phyloP scores from a whole-genome alignment of 2,113 vertebrate genomes.

The Ailurus styani region DNA sequence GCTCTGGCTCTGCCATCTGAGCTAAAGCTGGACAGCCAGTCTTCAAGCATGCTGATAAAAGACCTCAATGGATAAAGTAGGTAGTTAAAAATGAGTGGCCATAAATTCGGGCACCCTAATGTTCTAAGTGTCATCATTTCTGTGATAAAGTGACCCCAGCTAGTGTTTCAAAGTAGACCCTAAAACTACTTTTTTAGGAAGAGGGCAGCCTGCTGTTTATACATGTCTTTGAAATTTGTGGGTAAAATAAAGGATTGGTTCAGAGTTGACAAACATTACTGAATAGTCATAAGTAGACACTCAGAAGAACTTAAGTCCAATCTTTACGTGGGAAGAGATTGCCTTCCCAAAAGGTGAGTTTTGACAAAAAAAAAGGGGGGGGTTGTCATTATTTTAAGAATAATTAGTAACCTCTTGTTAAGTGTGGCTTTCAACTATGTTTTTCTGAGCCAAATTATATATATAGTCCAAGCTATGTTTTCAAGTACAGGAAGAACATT shows the following conservation, averaged over 20 bases:
- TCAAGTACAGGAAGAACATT: neutral
- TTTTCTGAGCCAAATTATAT: neutral
- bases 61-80: neutral
- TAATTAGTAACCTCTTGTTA: neutral
- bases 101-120: neutral
- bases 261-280: neutral
- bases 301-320: neutral
- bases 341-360: neutral
- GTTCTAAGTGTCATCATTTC: slow-evolving; percentile 18
- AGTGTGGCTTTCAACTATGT: neutral
- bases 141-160: neutral
- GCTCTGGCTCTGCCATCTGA: neutral
- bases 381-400: neutral
- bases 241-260: neutral
- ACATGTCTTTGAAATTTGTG: neutral
- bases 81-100: neutral
- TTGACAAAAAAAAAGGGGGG: neutral
- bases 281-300: neutral
- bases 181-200: neutral
- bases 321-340: neutral
- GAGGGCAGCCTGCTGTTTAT: neutral
- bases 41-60: neutral
- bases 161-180: neutral
- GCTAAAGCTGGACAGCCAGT: neutral
- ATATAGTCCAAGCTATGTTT: neutral